A percentile compares a stretch with the other conserved stretches of the same genome.
phyloP scores from a whole-genome alignment of 2,888 invertebrate species.

The Metalampra italica region DNA sequence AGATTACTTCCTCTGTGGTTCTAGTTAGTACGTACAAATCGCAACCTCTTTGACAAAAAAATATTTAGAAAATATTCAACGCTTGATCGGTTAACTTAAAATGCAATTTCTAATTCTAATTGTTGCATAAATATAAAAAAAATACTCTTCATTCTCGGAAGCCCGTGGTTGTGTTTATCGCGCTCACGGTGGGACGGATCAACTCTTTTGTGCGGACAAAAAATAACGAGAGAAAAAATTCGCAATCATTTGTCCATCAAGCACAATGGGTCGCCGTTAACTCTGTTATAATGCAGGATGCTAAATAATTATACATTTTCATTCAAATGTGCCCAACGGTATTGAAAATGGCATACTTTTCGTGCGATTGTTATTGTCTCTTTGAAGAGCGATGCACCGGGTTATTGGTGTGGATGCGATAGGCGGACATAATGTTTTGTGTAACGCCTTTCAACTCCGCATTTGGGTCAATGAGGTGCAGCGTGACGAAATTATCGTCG shows the following conservation, averaged over 20 bases:
- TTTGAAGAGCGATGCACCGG: slow-evolving; percentile 3
- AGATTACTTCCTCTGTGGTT: too few relatives aligned
- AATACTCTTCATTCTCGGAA: slow-evolving; percentile 24
- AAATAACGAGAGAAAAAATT: slow-evolving; percentile 33
- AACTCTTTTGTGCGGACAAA: slow-evolving; percentile 25
- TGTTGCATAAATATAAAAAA: too few relatives aligned
- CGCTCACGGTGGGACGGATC: slow-evolving; percentile 16
- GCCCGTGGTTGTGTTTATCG: slow-evolving; percentile 18
- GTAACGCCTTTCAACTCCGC: too few relatives aligned
- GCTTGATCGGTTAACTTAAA: too few relatives aligned
- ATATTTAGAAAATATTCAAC: too few relatives aligned
- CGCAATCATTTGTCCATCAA: slow-evolving; percentile 70
- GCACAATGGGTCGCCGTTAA: slow-evolving; percentile 63
- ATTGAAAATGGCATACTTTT: slow-evolving; percentile 37
- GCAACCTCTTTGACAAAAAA: too few relatives aligned
- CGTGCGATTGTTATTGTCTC: slow-evolving; percentile 3
- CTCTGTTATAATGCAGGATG: slow-evolving; percentile 56
- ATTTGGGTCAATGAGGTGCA: too few relatives aligned
- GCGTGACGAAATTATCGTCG: too few relatives aligned
- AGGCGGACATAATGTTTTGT: neutral
- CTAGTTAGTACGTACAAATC: too few relatives aligned
- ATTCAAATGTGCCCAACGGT: slow-evolving; percentile 50
- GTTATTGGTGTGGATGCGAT: neutral
- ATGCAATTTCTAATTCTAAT: neutral
- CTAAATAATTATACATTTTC: slow-evolving; percentile 66